Base-by-base conservation (phyloP, 2,888 invertebrate species). In the Rhamnusium bicolor region DNA sequence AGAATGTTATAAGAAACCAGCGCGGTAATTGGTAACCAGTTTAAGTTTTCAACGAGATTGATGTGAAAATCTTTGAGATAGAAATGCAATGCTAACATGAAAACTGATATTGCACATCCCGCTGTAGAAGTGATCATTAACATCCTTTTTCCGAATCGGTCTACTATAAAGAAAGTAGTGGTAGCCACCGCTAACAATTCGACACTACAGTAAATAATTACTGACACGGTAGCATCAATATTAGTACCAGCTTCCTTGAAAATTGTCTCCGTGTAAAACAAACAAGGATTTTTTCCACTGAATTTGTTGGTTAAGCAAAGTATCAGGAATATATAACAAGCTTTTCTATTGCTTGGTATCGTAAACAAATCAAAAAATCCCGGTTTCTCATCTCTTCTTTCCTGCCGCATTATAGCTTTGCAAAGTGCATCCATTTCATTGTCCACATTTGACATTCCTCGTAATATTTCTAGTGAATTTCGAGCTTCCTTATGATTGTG, bases 121-220 rank as follows among this genome's bases (percentile, higher is more conserved):
- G 87, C 76, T 1, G 85, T 81, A 3, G 93, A 93, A 21, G 91
- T 85, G 16, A 93, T 85, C 10, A 94, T 87, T 7, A 94, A 88
- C 10, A 91, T 90, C 72, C 92, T 90, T 73, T 94, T 90, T 21
- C 94, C 94, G 21, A 91, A 90, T 53, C 90, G 89, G 84, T 94
- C 94, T 12, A 92, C 90, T 1, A 92, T 87, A 56, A 91, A 85
- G 8, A 91, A 90, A 0, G 82, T 82, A 2, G 80, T 78, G 7
- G 69, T 69, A 0, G 91, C 90, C 3, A 91, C 87, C 2, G 92
- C 91, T 1, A 91, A 85, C 1, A 92, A 88, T 86, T 92, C 92
- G 24, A 91, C 90, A 68, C 90, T 89, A 69, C 91, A 91, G 62
- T 91, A 88, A 75, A 92, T 89, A 12, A 92, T 91, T 0, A 91